A percentile compares a stretch with the other conserved stretches of the same genome.
These are phyloP conservation scores for Lycophotia porphyrea DNA, from an alignment of 2,888 invertebrate genomes.

Conservation along the genomic window DNA sequence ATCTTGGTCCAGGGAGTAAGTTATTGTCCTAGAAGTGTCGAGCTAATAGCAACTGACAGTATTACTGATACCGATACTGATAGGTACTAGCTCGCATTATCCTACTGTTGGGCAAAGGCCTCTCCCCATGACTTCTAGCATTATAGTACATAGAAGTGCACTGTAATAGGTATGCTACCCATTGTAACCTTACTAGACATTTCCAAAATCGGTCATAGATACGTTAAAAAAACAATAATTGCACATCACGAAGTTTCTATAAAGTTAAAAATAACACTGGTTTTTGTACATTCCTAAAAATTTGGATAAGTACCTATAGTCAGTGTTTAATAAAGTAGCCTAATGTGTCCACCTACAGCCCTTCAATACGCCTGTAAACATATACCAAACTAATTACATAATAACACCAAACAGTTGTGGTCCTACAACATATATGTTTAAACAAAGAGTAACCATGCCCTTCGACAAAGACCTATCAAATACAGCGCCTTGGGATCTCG, in stretches of 20 bases:
- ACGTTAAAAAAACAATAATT: not conserved
- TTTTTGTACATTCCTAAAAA: too few relatives aligned
- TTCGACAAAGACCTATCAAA: constrained; percentile 51
- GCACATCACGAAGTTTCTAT: not conserved
- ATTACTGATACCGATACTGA: too few relatives aligned
- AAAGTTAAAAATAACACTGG: too few relatives aligned
- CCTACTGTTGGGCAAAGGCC: too few relatives aligned
- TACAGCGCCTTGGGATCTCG: constrained; percentile 65
- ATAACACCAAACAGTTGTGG: not conserved
- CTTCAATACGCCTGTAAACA: not conserved
- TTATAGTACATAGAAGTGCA: too few relatives aligned
- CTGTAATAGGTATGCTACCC: too few relatives aligned
- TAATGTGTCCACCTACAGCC: not conserved
- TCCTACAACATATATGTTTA: constrained; percentile 8
- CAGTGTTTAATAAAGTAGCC: not conserved
- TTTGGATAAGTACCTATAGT: not conserved
- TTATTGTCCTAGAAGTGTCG: not conserved
- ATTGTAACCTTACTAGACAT: not conserved
- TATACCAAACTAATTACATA: constrained; percentile 6
- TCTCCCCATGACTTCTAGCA: too few relatives aligned
- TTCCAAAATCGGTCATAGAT: not conserved
- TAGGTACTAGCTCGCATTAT: too few relatives aligned
- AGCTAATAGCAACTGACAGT: not conserved
- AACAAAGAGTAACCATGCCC: constrained; percentile 35
- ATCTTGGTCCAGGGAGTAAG: not conserved